phyloP scores from a whole-genome alignment of 2,888 invertebrate species.

The Epirrhoe tristata region DNA sequence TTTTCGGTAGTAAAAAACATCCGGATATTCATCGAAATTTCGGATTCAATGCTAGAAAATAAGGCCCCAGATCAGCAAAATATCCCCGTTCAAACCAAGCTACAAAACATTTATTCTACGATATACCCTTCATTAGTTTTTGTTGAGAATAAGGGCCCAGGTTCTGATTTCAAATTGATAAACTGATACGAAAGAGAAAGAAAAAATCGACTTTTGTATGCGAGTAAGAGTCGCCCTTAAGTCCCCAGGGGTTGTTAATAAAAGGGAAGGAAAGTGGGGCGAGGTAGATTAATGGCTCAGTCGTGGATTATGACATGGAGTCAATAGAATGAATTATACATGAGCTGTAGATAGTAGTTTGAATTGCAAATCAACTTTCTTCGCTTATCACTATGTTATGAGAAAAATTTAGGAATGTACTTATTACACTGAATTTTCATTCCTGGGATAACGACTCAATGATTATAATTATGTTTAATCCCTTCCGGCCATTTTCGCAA shows the following conservation, averaged over 20 bases:
- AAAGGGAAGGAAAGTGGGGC: constrained; percentile 24
- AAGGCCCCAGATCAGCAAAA: too few relatives aligned
- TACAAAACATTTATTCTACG: too few relatives aligned
- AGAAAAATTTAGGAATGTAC: neutral
- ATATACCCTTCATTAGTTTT: too few relatives aligned
- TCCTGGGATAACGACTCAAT: neutral
- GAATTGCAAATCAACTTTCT: neutral
- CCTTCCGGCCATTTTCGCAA: too few relatives aligned
- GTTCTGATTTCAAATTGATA: too few relatives aligned
- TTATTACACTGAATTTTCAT: neutral
- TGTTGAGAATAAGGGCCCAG: too few relatives aligned
- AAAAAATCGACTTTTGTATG: neutral
- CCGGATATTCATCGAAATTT: too few relatives aligned
- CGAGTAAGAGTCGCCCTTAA: constrained; percentile 7
- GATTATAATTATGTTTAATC: too few relatives aligned
- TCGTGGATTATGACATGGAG: constrained; percentile 22
- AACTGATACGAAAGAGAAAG: too few relatives aligned
- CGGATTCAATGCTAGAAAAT: too few relatives aligned
- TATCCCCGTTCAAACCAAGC: too few relatives aligned
- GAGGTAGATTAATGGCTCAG: constrained; percentile 24
- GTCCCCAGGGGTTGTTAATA: constrained; percentile 22
- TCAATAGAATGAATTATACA: constrained; percentile 23
- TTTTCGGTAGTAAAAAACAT: too few relatives aligned
- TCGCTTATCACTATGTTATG: neutral
- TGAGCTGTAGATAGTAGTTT: neutral